Conservation (phyloP, 2,113 vertebrate species). For the Esox niger region DNA sequence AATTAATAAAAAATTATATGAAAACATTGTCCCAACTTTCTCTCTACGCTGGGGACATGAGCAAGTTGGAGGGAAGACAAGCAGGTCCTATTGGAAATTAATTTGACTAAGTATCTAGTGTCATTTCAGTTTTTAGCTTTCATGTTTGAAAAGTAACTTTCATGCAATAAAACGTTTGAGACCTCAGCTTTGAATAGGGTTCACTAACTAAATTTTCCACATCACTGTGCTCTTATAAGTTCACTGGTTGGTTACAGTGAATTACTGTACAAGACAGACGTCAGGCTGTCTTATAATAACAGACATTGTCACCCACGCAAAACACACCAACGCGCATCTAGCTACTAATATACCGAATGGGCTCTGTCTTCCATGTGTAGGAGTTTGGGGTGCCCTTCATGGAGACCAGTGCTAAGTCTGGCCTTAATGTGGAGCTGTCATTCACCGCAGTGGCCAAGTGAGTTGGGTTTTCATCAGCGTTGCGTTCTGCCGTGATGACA, state of each 20-base stretch:
- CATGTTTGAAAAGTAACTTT: too few relatives aligned
- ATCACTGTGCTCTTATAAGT: constrained; percentile 36
- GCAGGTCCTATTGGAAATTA: too few relatives aligned
- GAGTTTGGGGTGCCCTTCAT: constrained; percentile 93
- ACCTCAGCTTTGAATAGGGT: constrained; percentile 27
- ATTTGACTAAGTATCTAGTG: too few relatives aligned
- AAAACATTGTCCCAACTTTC: too few relatives aligned
- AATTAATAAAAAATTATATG: too few relatives aligned
- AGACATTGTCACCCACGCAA: background rate
- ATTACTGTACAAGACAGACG: background rate
- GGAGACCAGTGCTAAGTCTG: constrained; percentile 93
- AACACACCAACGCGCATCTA: constrained; percentile 16
- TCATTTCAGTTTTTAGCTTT: too few relatives aligned
- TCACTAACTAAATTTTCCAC: constrained; percentile 45
- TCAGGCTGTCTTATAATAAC: background rate
- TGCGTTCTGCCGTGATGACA: too few relatives aligned
- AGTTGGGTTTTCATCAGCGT: constrained; percentile 50
- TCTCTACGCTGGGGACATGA: too few relatives aligned
- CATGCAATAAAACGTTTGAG: too few relatives aligned
- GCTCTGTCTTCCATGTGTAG: constrained; percentile 59
- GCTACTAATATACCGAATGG: background rate
- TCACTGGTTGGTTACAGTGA: constrained; percentile 11
- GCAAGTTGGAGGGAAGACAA: too few relatives aligned
- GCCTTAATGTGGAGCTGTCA: constrained; percentile 90
- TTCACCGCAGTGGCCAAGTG: constrained; percentile 94